These are phyloP conservation scores for Sicus ferrugineus DNA, from an alignment of 2,888 invertebrate genomes.

Conservation along the genomic window DNA sequence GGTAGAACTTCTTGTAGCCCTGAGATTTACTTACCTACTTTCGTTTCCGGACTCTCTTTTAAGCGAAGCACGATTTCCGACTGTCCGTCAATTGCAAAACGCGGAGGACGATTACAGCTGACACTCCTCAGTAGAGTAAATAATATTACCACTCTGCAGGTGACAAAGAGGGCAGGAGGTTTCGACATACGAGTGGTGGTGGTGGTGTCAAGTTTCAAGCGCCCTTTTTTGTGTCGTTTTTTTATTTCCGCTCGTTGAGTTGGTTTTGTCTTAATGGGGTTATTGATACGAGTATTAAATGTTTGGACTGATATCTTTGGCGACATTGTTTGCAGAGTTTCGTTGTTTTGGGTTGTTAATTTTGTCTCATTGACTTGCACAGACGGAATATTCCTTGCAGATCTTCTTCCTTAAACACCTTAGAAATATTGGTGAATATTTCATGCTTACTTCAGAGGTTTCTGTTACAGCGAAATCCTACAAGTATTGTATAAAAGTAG, in stretches of 20 bases:
- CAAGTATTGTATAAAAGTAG: too few relatives aligned
- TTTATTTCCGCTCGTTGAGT: too few relatives aligned
- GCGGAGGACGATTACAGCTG: constrained; percentile 77
- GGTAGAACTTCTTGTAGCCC: not conserved
- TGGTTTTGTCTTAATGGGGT: too few relatives aligned
- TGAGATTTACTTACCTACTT: constrained; percentile 73
- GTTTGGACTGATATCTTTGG: too few relatives aligned
- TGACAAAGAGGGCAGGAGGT: not conserved
- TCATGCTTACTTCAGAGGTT: too few relatives aligned
- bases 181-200: too few relatives aligned
- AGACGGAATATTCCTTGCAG: too few relatives aligned
- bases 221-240: constrained; percentile 53
- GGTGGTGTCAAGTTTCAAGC: constrained; percentile 48
- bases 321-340: constrained; percentile 16
- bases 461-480: too few relatives aligned
- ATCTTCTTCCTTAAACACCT: too few relatives aligned
- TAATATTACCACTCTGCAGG: constrained; percentile 43
- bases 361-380: constrained; percentile 47
- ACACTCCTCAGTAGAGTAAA: constrained; percentile 38
- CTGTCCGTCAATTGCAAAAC: constrained; percentile 86
- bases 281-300: too few relatives aligned
- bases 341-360: constrained; percentile 26
- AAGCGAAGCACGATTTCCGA: constrained; percentile 90
- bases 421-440: too few relatives aligned
- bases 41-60: constrained; percentile 87